Evolutionary conservation across 53 echinoderm and acorn worm species (phyloP).

Genomic region (Zoroaster sp.): DNA sequence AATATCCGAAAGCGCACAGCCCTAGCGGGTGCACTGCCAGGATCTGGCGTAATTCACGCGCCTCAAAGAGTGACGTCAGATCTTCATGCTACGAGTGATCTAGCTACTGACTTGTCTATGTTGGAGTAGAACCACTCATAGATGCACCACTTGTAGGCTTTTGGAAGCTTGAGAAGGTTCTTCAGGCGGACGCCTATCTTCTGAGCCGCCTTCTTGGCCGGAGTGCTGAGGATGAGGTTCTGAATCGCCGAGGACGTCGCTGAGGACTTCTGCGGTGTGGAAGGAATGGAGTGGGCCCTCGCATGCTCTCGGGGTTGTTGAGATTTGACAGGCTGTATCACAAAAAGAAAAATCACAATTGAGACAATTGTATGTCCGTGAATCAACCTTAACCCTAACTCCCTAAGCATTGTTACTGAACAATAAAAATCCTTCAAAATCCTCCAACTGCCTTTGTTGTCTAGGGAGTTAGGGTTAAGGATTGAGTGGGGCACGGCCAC

Average conservation of each 20-base stretch:
- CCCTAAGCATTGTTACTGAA: too few species aligned
- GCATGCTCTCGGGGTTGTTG: slow-evolving; percentile 47
- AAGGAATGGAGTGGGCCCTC: slow-evolving; percentile 29
- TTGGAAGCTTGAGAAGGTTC: slow-evolving; percentile 91
- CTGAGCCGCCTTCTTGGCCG: slow-evolving; percentile 84
- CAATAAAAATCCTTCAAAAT: too few species aligned
- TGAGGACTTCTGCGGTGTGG: slow-evolving; percentile 27
- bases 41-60: too few species aligned
- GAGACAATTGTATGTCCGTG: too few species aligned
- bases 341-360: background rate
- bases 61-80: too few species aligned
- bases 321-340: slow-evolving; percentile 4
- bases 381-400: too few species aligned
- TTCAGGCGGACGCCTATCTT: slow-evolving; percentile 83
- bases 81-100: too few species aligned
- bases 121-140: slow-evolving; percentile 98
- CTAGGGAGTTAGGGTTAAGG: too few species aligned
- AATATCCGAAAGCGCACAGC: too few species aligned
- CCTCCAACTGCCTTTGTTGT: too few species aligned
- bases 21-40: too few species aligned
- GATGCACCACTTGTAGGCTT: slow-evolving; percentile 98
- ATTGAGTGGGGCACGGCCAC: too few species aligned
- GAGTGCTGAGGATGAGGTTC: slow-evolving; percentile 61
- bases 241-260: slow-evolving; percentile 11
- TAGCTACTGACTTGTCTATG: slow-evolving; percentile 96